phyloP scores from a whole-genome alignment of 2,113 vertebrate species.

The Pelmatolapia mariae region DNA sequence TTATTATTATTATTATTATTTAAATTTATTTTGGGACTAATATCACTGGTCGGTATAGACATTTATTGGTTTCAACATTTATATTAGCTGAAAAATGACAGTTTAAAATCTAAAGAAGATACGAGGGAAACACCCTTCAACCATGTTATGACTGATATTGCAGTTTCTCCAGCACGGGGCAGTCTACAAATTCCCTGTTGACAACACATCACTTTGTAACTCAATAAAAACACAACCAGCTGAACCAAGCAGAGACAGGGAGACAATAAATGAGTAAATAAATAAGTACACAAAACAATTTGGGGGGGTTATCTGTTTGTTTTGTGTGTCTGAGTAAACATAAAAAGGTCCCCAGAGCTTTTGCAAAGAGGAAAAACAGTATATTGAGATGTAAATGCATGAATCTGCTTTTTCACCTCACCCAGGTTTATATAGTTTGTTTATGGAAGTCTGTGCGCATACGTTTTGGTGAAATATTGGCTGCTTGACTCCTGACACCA shows the following conservation, averaged over 20 bases:
- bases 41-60: background rate
- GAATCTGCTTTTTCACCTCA: background rate
- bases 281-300: background rate
- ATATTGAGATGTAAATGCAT: background rate
- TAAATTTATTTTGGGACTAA: background rate
- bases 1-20: background rate
- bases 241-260: background rate
- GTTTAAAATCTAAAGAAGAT: background rate
- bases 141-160: background rate
- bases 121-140: background rate
- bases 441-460: background rate
- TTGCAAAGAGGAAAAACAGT: background rate
- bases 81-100: background rate
- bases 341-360: background rate
- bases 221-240: background rate
- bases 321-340: background rate
- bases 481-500: constrained; percentile 27
- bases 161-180: background rate
- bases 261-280: background rate
- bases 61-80: background rate
- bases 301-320: background rate
- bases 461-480: background rate
- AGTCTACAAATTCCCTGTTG: background rate
- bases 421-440: background rate
- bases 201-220: background rate